Conservation (phyloP, 2,888 invertebrate species). For the Aradus depressus region DNA sequence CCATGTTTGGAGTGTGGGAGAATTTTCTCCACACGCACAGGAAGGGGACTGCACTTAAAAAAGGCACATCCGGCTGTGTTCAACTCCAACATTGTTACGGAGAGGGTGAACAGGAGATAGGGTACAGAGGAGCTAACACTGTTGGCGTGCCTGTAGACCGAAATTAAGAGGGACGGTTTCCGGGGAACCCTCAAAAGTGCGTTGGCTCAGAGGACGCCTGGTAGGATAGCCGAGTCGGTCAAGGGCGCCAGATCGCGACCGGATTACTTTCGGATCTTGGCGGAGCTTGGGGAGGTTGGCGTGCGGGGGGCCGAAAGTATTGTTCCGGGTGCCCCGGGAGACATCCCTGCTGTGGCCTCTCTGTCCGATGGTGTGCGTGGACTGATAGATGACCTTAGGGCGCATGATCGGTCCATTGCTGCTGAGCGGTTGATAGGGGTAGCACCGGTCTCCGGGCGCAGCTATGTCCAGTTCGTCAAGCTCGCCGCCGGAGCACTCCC, state of each 20-base stretch:
- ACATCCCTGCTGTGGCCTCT: neutral
- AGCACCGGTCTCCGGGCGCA: no score
- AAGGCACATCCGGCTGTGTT: neutral
- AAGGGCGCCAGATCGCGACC: neutral
- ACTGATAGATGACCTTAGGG: neutral
- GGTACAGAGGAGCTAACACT: neutral
- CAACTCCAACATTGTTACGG: neutral
- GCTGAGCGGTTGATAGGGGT: no score
- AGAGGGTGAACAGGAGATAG: slow-evolving; percentile 1
- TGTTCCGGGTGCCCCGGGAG: no score
- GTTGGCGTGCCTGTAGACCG: neutral
- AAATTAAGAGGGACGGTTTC: neutral
- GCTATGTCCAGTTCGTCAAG: no score
- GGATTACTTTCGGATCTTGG: neutral
- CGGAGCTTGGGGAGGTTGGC: no score
- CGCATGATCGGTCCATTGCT: neutral
- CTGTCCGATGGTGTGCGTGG: neutral
- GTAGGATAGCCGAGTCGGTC: neutral
- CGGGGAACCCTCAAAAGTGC: neutral
- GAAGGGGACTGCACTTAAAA: neutral
- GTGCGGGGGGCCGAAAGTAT: no score
- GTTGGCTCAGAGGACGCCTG: neutral
- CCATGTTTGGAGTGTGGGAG: neutral
- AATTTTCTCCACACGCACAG: neutral
- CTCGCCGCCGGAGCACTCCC: no score